Evolutionary conservation across 37 sponge, comb jelly and placozoan species (phyloP).

Genomic region (Hexactinellida sp.): DNA sequence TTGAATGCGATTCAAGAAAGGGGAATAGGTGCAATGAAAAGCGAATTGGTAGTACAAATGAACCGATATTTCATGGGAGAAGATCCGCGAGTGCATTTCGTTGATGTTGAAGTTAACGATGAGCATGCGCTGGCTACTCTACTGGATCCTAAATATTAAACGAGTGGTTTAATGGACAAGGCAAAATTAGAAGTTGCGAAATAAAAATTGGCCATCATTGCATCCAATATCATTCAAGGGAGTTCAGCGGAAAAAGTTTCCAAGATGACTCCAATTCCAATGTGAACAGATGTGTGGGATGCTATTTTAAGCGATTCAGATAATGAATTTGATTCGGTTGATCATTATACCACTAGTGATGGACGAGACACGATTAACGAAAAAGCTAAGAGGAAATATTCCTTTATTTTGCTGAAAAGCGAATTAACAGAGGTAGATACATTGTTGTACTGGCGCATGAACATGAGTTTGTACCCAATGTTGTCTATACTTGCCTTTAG

Average conservation of each 20-base stretch:
- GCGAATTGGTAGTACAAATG: not conserved
- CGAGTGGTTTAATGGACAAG: not conserved
- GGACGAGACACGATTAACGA: not conserved
- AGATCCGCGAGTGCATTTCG: slow-evolving; percentile 8
- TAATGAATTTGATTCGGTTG: not conserved
- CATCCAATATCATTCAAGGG: not conserved
- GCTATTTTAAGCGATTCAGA: slow-evolving; percentile 12
- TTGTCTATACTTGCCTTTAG: slow-evolving; percentile 6
- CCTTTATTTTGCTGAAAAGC: not conserved
- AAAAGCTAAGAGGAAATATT: not conserved
- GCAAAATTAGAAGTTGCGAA: not conserved
- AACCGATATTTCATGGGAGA: not conserved
- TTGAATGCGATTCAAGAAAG: not conserved
- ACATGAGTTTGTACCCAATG: not conserved
- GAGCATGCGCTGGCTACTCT: slow-evolving; percentile 10
- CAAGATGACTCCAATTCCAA: not conserved
- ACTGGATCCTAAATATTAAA: slow-evolving; percentile 10
- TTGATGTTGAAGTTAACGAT: not conserved
- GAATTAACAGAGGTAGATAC: not conserved
- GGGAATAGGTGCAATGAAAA: not conserved
- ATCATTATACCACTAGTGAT: not conserved
- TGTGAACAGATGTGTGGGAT: not conserved
- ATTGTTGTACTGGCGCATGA: slow-evolving; percentile 13
- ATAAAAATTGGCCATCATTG: not conserved
- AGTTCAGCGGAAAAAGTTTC: not conserved